These are phyloP conservation scores for Parasteatoda tepidariorum DNA, from an alignment of 1,140 invertebrate species.

Conservation along the genomic window DNA sequence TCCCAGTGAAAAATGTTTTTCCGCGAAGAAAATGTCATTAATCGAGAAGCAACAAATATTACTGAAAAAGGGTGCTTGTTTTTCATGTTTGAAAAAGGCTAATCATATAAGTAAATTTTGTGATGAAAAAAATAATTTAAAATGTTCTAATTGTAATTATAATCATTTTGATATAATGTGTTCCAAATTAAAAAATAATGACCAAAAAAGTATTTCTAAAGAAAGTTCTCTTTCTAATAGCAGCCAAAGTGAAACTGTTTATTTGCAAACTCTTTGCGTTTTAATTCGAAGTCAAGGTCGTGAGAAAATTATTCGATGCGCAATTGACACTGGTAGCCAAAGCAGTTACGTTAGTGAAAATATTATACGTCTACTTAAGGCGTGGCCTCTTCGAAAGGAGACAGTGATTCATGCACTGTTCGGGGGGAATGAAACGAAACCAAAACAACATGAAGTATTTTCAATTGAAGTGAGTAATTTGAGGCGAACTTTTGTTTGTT, in stretches of 20 bases:
- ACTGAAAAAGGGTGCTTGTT: not conserved
- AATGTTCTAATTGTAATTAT: not conserved
- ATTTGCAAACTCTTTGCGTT: not conserved
- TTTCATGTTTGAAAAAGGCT: conserved; percentile 1
- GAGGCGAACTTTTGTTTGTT: conserved; percentile 10
- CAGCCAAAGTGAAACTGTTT: not conserved
- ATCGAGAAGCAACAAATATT: not conserved
- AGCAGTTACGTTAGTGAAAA: conserved; percentile 9
- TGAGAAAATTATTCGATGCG: not conserved
- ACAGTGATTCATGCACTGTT: not conserved
- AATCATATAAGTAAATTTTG: conserved; percentile 7
- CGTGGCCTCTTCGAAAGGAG: not conserved
- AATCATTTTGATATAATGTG: too few relatives aligned
- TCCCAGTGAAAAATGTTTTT: conserved; percentile 10
- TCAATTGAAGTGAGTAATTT: conserved; percentile 23
- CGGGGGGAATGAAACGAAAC: not conserved
- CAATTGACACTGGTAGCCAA: not conserved
- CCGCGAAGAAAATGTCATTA: conserved; percentile 3
- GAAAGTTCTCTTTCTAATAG: conserved; percentile 1
- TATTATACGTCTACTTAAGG: not conserved
- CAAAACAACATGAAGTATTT: conserved; percentile 14
- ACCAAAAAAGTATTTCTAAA: not conserved
- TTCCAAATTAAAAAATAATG: not conserved
- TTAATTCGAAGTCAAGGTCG: not conserved
- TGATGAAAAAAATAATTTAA: not conserved